A percentile compares a stretch with the other conserved stretches of the same genome.
Evolutionary conservation across 2,797 vertebrate species (phyloP).

Genomic region (Rhynchotus rufescens): DNA sequence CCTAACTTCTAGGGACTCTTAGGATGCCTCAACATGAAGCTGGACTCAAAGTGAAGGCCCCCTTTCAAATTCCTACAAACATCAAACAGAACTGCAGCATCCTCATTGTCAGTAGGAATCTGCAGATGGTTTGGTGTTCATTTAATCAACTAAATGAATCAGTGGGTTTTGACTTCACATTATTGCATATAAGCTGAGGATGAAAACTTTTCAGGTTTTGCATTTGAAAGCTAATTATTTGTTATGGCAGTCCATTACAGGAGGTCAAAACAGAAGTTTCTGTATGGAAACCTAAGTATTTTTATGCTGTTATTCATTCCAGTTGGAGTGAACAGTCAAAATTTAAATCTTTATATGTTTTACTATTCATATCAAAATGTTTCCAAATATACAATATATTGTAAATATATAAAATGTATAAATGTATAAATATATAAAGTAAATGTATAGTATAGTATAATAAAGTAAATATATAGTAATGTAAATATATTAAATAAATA

Average conservation of each 20-base stretch:
- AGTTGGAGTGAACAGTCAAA: not conserved
- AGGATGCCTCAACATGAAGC: not conserved
- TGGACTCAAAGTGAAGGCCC: not conserved
- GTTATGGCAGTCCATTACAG: not conserved
- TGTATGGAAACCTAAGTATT: not conserved
- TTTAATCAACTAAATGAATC: not conserved
- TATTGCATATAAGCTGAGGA: not conserved
- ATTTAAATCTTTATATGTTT: not conserved
- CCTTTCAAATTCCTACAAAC: not conserved
- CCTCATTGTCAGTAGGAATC: not conserved
- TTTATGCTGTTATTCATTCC: not conserved
- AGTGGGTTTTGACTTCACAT: not conserved
- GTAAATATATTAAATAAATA: too few relatives aligned
- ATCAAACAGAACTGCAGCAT: not conserved
- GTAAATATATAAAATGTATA: too few relatives aligned
- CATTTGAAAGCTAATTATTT: slow-evolving; percentile 2
- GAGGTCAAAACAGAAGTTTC: not conserved
- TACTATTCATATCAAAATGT: too few relatives aligned
- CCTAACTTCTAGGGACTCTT: not conserved
- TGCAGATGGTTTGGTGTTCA: not conserved
- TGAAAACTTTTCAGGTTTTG: not conserved
- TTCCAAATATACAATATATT: too few relatives aligned
- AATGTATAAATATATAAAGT: too few relatives aligned
- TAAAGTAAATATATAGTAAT: too few relatives aligned
- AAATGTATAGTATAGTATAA: too few relatives aligned